Evolutionary conservation across 2,797 vertebrate genomes (phyloP).

Genomic region (Spinus olivaceus): DNA sequence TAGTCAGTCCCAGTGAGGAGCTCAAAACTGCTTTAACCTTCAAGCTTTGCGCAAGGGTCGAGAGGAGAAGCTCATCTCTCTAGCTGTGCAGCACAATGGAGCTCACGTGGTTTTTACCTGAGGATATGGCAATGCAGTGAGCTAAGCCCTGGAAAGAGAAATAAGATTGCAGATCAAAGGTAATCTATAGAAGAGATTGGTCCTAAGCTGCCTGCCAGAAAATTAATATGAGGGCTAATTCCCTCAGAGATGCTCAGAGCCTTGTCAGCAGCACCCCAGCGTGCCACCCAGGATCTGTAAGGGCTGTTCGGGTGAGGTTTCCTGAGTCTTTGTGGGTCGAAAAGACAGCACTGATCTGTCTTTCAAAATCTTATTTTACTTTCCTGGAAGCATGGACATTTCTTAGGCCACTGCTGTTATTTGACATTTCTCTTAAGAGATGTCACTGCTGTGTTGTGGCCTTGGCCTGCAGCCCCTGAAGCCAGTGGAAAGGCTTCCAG

Average conservation of each 20-base stretch:
- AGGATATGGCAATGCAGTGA: background rate
- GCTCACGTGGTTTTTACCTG: background rate
- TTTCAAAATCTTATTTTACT: background rate
- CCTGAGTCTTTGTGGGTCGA: background rate
- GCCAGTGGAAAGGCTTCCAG: background rate
- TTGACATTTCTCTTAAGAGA: background rate
- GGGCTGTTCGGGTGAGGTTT: background rate
- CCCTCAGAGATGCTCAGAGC: background rate
- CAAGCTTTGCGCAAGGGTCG: background rate
- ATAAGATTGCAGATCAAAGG: background rate
- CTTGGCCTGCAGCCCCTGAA: background rate
- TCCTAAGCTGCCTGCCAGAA: background rate
- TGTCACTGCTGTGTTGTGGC: background rate
- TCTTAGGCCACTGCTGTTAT: background rate
- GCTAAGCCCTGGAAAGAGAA: background rate
- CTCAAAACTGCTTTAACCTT: conserved; percentile 4
- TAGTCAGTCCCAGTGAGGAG: background rate
- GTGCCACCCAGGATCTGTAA: background rate
- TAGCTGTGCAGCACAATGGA: background rate
- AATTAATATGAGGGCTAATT: conserved; percentile 5
- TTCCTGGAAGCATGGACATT: background rate
- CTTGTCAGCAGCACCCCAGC: background rate
- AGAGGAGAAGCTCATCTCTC: background rate
- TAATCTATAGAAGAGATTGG: background rate
- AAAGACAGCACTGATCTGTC: background rate